Evolutionary conservation across 2,888 invertebrate species (phyloP), one percentile per base, ranked within the genome.

Genomic region (Branchipolynoe longqiensis): DNA sequence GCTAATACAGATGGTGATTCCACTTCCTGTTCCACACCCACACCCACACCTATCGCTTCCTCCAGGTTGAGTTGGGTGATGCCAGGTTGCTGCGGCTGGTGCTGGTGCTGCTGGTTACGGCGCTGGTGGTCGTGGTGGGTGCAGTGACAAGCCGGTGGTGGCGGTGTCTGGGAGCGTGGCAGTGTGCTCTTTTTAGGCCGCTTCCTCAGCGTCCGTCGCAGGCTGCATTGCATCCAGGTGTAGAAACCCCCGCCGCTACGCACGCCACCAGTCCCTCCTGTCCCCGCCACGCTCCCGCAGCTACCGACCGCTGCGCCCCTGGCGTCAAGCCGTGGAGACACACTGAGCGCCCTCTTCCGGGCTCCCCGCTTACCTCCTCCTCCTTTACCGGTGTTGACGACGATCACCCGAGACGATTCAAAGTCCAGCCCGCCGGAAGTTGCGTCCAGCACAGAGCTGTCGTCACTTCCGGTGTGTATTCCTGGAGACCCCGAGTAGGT

Each of bases 141-240:
- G 69, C 18, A 38, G 36, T 69, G 33, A 33, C 36, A 25, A 38
- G 36, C 14, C 36, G 69, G 1, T 64, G 64, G 64, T 31, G 64
- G 31, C 8, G n/a, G n/a, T n/a, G 25, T 40, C 41, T 36, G 48
- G 2, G 48, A 40, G 48, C 18, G 78, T 25, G 48, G 69, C 6
- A 78, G 41, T 3, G 78, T 69, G 22, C n/a, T 48, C 31, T 78
- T 78, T 48, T 78, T 78, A 48, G 54, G 48, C 41, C 54, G 25
- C 28, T 78, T 78, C 78, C 78, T 22, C 48, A 41, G 41, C 48
- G 48, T 41, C 48, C 78, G 25, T 22, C 78, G 22, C 1, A 78
- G 54, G 48, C 78, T 78, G 78, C 48, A 48, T 54, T 78, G 78
- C 54, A 78, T 54, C 78, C 78, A 78, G 78, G 48, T 78, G 54